These are phyloP conservation scores for Centruroides vittatus DNA, from an alignment of 1,140 invertebrate genomes.

Conservation along the genomic window DNA sequence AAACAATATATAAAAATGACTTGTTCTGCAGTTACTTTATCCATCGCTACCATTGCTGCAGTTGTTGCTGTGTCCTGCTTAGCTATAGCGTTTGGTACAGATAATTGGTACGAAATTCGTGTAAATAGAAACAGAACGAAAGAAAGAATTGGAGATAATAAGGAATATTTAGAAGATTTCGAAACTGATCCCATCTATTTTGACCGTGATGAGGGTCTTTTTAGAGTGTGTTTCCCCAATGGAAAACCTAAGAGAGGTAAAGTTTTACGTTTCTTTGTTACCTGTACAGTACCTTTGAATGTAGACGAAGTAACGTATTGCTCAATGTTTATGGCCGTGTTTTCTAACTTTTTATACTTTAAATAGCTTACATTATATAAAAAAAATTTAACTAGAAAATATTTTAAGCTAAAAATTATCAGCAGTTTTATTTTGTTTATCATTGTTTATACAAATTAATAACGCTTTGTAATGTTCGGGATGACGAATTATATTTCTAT, in stretches of 20 bases:
- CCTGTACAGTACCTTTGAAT: no score
- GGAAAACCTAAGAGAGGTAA: slow-evolving; percentile 60
- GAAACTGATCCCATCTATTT: slow-evolving; percentile 23
- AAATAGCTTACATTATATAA: no score
- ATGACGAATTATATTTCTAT: no score
- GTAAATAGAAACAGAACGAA: slow-evolving; percentile 73
- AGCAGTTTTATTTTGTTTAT: no score
- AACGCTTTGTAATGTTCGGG: no score
- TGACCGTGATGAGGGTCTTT: slow-evolving; percentile 45
- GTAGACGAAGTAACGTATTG: no score
- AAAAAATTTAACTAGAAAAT: no score
- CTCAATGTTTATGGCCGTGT: no score
- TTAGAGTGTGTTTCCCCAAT: slow-evolving; percentile 28
- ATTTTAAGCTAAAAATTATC: no score
- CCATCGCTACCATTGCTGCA: slow-evolving; percentile 81
- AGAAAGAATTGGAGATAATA: slow-evolving; percentile 27
- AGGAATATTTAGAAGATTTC: slow-evolving; percentile 7
- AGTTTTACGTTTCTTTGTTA: slow-evolving; percentile 13
- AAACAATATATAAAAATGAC: slow-evolving; percentile 49
- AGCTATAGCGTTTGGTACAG: slow-evolving; percentile 83
- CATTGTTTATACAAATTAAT: no score
- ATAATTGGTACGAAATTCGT: slow-evolving; percentile 87
- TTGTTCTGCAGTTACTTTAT: slow-evolving; percentile 85
- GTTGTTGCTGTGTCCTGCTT: slow-evolving; percentile 80
- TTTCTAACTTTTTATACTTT: no score